A percentile compares a stretch with the other conserved stretches of the same genome.
These are phyloP conservation scores for Galerucella pusilla DNA, from an alignment of 2,888 invertebrate species.

Conservation along the genomic window DNA sequence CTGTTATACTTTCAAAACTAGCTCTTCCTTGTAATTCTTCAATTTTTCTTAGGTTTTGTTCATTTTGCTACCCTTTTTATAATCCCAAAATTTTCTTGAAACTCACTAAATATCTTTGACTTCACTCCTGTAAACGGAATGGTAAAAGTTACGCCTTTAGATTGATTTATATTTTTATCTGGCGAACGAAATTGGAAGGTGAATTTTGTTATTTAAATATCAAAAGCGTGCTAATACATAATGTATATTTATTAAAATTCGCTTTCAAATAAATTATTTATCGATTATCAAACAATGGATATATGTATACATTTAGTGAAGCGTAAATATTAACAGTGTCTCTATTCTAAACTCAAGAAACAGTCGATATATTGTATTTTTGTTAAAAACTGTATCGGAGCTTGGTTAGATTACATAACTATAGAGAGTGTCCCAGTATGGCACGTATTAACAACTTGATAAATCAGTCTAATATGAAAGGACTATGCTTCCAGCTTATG, in stretches of 20 bases:
- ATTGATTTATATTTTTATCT: slow-evolving; percentile 6
- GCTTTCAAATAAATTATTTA: slow-evolving; percentile 1
- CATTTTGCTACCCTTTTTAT: too few relatives aligned
- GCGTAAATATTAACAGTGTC: background rate
- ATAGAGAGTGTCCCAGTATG: background rate
- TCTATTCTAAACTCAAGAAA: background rate
- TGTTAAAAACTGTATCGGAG: background rate
- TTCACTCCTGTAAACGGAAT: background rate
- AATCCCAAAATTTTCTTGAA: background rate
- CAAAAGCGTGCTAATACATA: slow-evolving; percentile 35
- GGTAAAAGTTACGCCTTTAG: background rate
- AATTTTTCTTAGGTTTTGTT: too few relatives aligned
- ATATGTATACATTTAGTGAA: background rate
- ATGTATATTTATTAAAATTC: slow-evolving; percentile 31
- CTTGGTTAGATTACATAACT: too few relatives aligned
- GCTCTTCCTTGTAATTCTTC: too few relatives aligned
- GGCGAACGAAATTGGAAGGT: slow-evolving; percentile 31
- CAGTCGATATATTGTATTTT: background rate
- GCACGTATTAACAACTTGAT: too few relatives aligned
- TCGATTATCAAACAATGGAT: slow-evolving; percentile 11
- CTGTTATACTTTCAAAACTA: too few relatives aligned
- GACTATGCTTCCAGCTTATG: too few relatives aligned
- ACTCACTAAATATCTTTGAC: background rate
- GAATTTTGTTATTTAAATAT: slow-evolving; percentile 37
- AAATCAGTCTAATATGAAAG: too few relatives aligned